Evolutionary conservation across 2,888 invertebrate genomes (phyloP).

Genomic region (Philaethria dido): DNA sequence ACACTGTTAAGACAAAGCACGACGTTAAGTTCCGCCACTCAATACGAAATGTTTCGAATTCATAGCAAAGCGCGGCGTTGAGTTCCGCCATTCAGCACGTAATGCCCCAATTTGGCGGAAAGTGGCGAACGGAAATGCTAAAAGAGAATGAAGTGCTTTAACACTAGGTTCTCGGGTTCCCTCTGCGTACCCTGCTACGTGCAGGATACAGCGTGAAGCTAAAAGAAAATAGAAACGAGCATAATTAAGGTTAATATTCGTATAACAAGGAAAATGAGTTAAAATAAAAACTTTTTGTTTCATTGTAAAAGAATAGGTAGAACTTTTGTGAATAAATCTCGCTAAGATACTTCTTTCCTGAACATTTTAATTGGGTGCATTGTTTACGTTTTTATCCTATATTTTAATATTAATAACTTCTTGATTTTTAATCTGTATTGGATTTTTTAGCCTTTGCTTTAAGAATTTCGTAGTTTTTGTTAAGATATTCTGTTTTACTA

Average conservation of each 20-base stretch:
- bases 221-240: too few relatives aligned
- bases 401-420: neutral
- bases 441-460: neutral
- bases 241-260: neutral
- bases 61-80: too few relatives aligned
- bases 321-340: conserved; percentile 10
- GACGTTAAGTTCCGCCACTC: too few relatives aligned
- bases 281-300: neutral
- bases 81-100: too few relatives aligned
- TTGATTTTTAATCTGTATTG: neutral
- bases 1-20: too few relatives aligned
- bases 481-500: neutral
- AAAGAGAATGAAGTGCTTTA: too few relatives aligned
- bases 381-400: neutral
- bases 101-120: too few relatives aligned
- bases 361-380: conserved; percentile 11
- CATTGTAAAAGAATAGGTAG: neutral
- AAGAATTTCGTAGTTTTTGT: neutral
- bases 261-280: neutral
- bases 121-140: too few relatives aligned
- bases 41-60: too few relatives aligned
- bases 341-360: neutral
- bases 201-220: too few relatives aligned
- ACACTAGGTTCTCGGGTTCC: too few relatives aligned
- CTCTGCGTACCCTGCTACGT: too few relatives aligned